Evolutionary conservation across 2,113 vertebrate species (phyloP).

Genomic region (Mustela lutreola): DNA sequence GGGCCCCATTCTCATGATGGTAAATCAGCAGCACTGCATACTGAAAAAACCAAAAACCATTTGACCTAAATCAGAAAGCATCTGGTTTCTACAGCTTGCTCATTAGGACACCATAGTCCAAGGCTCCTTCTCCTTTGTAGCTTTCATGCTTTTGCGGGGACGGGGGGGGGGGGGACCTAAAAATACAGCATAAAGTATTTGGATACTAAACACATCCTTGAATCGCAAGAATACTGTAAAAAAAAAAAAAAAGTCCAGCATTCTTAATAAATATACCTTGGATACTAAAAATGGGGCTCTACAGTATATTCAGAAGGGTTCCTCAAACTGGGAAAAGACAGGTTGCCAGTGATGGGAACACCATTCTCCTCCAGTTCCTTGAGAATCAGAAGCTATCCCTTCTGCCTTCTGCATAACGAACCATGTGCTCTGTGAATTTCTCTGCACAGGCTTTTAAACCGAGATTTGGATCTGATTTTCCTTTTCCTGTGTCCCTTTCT

Average conservation of each 20-base stretch:
- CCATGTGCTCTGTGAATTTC: background rate
- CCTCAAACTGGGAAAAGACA: background rate
- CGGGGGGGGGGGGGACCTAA: background rate
- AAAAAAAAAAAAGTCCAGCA: background rate
- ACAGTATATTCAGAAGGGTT: no score
- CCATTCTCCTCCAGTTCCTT: background rate
- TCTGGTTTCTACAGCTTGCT: background rate
- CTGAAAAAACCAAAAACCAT: background rate
- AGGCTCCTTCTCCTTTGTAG: background rate
- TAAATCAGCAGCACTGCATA: no score
- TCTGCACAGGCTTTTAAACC: background rate
- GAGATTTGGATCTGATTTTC: background rate
- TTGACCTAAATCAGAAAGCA: background rate
- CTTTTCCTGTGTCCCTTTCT: background rate
- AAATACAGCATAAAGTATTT: background rate
- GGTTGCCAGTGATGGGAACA: background rate
- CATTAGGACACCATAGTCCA: background rate
- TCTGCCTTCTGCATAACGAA: background rate
- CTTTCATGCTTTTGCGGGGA: background rate
- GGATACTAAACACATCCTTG: constrained; percentile 35
- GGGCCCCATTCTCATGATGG: background rate
- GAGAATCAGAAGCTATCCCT: background rate
- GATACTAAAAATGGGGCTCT: background rate
- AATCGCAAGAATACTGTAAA: background rate
- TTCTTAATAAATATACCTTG: background rate